Evolutionary conservation across 2,113 vertebrate genomes (phyloP).

Genomic region (Acinonyx jubatus): DNA sequence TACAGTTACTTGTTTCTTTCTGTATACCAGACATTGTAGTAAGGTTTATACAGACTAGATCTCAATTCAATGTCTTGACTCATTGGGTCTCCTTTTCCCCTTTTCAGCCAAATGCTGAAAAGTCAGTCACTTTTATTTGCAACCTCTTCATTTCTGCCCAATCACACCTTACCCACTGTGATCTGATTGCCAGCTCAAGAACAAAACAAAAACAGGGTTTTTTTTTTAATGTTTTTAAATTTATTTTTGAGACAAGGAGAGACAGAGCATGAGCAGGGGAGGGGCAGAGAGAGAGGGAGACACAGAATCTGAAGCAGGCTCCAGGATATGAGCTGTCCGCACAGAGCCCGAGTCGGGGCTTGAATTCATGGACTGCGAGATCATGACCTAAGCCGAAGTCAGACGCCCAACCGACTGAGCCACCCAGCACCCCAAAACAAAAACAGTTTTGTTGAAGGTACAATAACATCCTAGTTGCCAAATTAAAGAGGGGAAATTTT

Average conservation of each 20-base stretch:
- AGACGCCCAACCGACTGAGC: no score
- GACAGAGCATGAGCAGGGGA: no score
- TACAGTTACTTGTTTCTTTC: background rate
- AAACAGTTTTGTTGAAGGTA: background rate
- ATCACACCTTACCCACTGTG: background rate
- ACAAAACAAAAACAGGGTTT: background rate
- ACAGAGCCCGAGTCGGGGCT: no score
- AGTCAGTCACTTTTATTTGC: background rate
- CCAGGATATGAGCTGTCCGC: no score
- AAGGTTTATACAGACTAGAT: background rate
- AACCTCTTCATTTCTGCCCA: background rate
- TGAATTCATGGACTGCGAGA: no score
- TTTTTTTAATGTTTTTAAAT: no score
- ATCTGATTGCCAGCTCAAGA: background rate
- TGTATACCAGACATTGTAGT: background rate
- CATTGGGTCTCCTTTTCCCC: background rate
- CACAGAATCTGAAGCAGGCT: no score
- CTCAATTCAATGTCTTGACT: background rate
- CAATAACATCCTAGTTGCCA: background rate
- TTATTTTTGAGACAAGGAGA: no score
- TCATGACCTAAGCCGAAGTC: no score
- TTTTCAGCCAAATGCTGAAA: background rate
- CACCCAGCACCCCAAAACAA: background rate
- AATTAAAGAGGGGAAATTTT: background rate
- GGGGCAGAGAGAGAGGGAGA: no score